A percentile compares a stretch with the other conserved stretches of the same genome.
These are phyloP conservation scores for Moxostoma hubbsi DNA, from an alignment of 2,797 vertebrate species.

Conservation along the genomic window DNA sequence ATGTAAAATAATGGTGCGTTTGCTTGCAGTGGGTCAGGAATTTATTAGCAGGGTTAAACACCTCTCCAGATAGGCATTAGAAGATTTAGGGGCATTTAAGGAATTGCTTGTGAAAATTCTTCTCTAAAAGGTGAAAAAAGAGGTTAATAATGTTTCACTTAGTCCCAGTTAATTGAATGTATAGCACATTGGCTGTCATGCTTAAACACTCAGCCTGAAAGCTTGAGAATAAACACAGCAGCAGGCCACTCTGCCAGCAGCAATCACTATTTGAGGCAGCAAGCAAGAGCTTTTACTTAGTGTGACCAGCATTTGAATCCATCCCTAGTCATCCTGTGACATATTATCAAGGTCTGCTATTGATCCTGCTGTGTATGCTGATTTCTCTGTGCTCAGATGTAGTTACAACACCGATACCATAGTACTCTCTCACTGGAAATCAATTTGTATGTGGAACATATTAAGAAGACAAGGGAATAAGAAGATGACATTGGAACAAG, in stretches of 20 bases:
- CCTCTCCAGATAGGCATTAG: not conserved
- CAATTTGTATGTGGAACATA: slow-evolving; percentile 33
- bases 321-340: slow-evolving; percentile 43
- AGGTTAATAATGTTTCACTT: slow-evolving; percentile 48
- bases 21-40: not conserved
- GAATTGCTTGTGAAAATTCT: slow-evolving; percentile 21
- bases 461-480: slow-evolving; percentile 33
- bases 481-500: slow-evolving; percentile 16
- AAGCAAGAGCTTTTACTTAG: slow-evolving; percentile 38
- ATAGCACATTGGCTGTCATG: slow-evolving; percentile 36
- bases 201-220: slow-evolving; percentile 48
- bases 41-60: slow-evolving; percentile 3
- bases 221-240: slow-evolving; percentile 43
- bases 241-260: slow-evolving; percentile 47
- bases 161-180: slow-evolving; percentile 43
- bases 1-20: not conserved
- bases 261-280: slow-evolving; percentile 51
- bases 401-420: slow-evolving; percentile 48
- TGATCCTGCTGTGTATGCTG: slow-evolving; percentile 45
- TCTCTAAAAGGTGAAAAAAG: slow-evolving; percentile 26
- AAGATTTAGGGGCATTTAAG: slow-evolving; percentile 34
- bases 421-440: slow-evolving; percentile 24
- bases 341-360: slow-evolving; percentile 61
- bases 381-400: slow-evolving; percentile 43
- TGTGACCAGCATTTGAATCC: slow-evolving; percentile 56